These are phyloP conservation scores for Cebus imitator DNA, from an alignment of 2,113 vertebrate species.

Conservation along the genomic window DNA sequence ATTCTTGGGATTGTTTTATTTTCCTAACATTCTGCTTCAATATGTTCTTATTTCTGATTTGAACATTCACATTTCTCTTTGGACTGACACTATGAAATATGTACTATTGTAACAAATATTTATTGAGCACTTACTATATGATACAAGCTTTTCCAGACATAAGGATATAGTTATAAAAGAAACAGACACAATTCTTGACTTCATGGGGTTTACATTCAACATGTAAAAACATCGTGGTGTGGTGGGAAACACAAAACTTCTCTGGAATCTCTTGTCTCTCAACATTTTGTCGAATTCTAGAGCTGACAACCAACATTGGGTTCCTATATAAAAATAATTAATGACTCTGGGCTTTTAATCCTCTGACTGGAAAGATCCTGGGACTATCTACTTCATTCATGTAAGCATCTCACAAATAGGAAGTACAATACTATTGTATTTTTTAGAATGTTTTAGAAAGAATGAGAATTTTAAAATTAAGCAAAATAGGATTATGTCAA, in stretches of 20 bases:
- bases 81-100: neutral
- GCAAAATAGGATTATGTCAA: neutral
- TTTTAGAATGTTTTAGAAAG: constrained; percentile 8
- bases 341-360: neutral
- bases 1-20: neutral
- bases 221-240: neutral
- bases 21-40: neutral
- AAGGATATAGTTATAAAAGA: neutral
- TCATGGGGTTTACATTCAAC: neutral
- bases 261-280: neutral
- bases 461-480: neutral
- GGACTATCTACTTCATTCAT: neutral
- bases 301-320: neutral
- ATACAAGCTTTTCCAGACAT: neutral
- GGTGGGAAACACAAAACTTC: neutral
- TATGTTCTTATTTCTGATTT: neutral
- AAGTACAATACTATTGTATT: neutral
- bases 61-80: neutral
- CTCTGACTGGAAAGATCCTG: neutral
- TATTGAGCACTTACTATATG: neutral
- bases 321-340: neutral
- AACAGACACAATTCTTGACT: neutral
- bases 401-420: neutral
- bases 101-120: neutral
- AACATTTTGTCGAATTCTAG: neutral